These are phyloP conservation scores for Orcinus orca DNA, from an alignment of 2,113 vertebrate species.

Conservation along the genomic window DNA sequence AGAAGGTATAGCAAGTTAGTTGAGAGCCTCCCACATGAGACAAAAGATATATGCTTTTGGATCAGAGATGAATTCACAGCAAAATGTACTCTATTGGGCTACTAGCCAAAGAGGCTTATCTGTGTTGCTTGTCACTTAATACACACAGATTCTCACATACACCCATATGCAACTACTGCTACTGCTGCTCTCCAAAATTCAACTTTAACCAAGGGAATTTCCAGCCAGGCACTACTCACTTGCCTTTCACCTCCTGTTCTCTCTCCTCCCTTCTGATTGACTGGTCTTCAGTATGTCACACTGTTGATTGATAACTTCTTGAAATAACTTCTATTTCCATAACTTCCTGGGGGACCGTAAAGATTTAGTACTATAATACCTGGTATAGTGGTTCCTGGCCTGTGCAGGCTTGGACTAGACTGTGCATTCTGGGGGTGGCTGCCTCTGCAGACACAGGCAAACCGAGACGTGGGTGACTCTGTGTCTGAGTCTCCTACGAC, in stretches of 20 bases:
- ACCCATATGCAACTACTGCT: not conserved
- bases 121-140: not conserved
- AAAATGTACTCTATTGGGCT: not conserved
- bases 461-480: rapidly evolving
- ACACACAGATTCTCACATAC: not conserved
- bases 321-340: not conserved
- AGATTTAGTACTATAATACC: no score
- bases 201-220: not conserved
- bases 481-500: not conserved
- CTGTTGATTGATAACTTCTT: not conserved
- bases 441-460: not conserved
- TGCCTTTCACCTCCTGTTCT: rapidly evolving
- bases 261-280: not conserved
- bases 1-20: not conserved
- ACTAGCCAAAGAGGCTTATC: not conserved
- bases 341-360: not conserved
- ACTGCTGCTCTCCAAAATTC: no score
- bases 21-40: not conserved
- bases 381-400: not conserved
- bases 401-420: not conserved
- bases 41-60: not conserved
- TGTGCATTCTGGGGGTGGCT: not conserved
- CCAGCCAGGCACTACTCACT: not conserved
- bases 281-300: no score
- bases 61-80: not conserved